phyloP scores from a whole-genome alignment of 2,797 vertebrate species.

The Mus caroli region DNA sequence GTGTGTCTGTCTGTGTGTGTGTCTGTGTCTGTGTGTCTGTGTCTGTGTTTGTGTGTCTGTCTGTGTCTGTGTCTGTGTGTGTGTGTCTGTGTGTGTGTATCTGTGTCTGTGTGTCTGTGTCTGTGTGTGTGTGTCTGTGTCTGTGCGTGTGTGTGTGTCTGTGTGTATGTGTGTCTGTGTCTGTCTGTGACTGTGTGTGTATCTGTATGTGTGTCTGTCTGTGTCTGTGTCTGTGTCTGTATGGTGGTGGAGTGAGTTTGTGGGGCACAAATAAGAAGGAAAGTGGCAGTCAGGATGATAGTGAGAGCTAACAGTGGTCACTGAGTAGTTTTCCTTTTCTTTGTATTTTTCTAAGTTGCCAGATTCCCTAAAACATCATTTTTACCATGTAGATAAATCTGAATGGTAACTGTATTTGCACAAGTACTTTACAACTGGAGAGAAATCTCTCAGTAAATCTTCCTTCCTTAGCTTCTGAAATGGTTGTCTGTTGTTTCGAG shows the following conservation, averaged over 20 bases:
- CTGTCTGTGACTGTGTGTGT: background rate
- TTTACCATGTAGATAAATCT: conserved; percentile 57
- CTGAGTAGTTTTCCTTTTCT: background rate
- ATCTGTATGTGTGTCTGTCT: background rate
- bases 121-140: background rate
- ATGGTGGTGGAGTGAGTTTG: background rate
- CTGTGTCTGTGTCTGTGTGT: background rate
- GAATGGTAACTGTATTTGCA: conserved; percentile 1
- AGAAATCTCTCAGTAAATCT: conserved; percentile 58
- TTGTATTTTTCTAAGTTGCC: conserved; percentile 51
- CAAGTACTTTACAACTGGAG: conserved; percentile 49
- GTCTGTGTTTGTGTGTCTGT: background rate
- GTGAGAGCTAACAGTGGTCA: background rate
- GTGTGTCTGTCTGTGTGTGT: background rate
- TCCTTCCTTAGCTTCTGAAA: conserved; percentile 1
- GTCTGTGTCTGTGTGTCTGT: background rate
- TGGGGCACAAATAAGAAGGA: background rate
- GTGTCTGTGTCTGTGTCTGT: background rate
- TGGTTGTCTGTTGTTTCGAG: conserved; percentile 15
- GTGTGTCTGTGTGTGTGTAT: background rate
- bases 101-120: too few relatives aligned
- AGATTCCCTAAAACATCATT: conserved; percentile 31
- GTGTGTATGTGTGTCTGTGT: background rate
- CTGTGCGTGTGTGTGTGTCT: background rate
- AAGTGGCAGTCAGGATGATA: background rate